These are phyloP conservation scores for Grantiella picta DNA, from an alignment of 2,113 vertebrate species.

Conservation along the genomic window DNA sequence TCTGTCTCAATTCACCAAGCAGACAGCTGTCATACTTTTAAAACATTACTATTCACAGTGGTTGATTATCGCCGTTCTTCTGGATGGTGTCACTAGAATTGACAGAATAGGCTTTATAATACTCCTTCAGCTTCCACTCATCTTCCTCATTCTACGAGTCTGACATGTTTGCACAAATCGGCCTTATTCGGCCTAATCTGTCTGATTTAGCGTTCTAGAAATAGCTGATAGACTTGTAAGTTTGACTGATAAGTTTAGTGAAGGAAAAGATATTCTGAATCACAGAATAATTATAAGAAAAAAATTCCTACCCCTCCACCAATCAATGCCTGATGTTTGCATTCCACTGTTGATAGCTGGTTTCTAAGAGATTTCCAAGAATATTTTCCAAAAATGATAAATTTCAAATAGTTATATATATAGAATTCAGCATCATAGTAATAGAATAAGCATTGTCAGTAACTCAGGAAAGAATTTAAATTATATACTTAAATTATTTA, in stretches of 20 bases:
- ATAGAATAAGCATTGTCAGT: not conserved
- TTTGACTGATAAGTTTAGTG: not conserved
- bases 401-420: not conserved
- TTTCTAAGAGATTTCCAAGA: not conserved
- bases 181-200: not conserved
- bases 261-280: not conserved
- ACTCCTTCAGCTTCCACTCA: not conserved
- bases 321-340: not conserved
- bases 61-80: not conserved
- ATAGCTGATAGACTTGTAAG: not conserved
- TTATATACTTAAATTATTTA: not conserved
- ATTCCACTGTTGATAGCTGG: not conserved
- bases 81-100: not conserved
- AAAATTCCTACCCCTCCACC: fast-evolving
- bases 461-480: not conserved
- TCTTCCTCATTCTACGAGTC: not conserved
- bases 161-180: not conserved
- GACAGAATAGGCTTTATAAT: not conserved
- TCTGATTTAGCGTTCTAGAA: not conserved
- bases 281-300: not conserved
- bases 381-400: not conserved
- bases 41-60: not conserved
- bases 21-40: not conserved
- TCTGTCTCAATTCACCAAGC: not conserved
- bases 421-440: not conserved